Conservation (phyloP, 2,113 vertebrate species). For the Ailurus styani region DNA sequence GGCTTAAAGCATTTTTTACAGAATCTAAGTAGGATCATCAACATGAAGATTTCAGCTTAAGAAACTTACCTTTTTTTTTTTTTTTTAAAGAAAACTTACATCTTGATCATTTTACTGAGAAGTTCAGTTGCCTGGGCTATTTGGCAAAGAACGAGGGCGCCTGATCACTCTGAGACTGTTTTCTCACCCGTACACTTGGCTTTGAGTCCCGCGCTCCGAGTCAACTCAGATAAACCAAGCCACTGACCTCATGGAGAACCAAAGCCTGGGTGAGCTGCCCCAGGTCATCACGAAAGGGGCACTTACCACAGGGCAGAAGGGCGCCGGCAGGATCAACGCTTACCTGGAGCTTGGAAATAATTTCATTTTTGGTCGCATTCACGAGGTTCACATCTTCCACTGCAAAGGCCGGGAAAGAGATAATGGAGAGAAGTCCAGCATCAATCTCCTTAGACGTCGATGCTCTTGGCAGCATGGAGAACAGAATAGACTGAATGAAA, state of each 20-base stretch:
- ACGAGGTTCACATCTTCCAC: conserved; percentile 94
- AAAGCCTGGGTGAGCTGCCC: not conserved
- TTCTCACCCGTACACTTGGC: not conserved
- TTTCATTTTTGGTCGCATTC: conserved; percentile 95
- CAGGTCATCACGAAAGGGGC: not conserved
- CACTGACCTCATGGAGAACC: not conserved
- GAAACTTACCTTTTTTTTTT: not conserved
- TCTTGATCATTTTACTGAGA: not conserved
- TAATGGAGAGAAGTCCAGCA: conserved; percentile 94
- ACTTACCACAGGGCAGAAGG: not conserved
- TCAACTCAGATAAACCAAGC: not conserved
- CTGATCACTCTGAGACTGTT: not conserved
- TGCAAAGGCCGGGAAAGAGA: conserved; percentile 98
- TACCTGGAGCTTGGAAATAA: conserved; percentile 96
- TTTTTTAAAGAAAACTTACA: not conserved
- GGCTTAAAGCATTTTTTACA: not conserved
- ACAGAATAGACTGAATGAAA: conserved; percentile 92
- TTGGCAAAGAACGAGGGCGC: not conserved
- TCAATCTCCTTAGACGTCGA: conserved; percentile 98
- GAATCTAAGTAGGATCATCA: not conserved
- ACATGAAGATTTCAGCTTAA: not conserved
- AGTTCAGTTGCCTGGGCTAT: not conserved
- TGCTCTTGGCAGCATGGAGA: conserved; percentile 97
- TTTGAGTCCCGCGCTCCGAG: not conserved
- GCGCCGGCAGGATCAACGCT: conserved; percentile 4